Evolutionary conservation across 2,888 invertebrate genomes (phyloP).

Genomic region (Oxyteleia sp.): DNA sequence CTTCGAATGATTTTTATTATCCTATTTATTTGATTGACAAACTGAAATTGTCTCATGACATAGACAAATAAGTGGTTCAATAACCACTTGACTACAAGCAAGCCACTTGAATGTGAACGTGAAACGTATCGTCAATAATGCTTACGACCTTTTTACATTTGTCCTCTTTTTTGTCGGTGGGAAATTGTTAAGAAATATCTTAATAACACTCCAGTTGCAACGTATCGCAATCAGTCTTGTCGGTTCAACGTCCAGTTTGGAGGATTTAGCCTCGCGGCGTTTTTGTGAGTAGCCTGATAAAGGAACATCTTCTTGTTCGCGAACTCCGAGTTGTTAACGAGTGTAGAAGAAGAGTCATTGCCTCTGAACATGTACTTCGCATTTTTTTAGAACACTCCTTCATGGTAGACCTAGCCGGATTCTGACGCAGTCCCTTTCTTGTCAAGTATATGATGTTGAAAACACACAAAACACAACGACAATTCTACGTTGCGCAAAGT

Average conservation of each 20-base stretch:
- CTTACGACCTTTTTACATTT: background rate
- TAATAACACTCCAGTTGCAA: background rate
- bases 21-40: background rate
- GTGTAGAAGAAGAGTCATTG: conserved; percentile 60
- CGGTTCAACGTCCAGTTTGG: conserved; percentile 57
- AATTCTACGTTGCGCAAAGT: conserved; percentile 21
- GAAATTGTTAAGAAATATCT: background rate
- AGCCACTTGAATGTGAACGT: background rate
- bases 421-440: conserved; percentile 44
- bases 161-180: background rate
- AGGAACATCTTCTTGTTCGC: conserved; percentile 65
- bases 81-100: background rate
- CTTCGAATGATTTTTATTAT: too few relatives aligned
- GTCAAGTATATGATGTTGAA: conserved; percentile 41
- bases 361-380: conserved; percentile 62
- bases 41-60: background rate
- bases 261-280: conserved; percentile 45
- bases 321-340: conserved; percentile 59
- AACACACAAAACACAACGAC: conserved; percentile 30
- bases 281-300: conserved; percentile 64
- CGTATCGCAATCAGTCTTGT: conserved; percentile 25
- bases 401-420: conserved; percentile 42
- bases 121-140: background rate
- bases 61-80: background rate
- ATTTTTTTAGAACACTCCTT: conserved; percentile 56